phyloP scores from a whole-genome alignment of 1,140 invertebrate genomes.

The Drosophila seguyi region DNA sequence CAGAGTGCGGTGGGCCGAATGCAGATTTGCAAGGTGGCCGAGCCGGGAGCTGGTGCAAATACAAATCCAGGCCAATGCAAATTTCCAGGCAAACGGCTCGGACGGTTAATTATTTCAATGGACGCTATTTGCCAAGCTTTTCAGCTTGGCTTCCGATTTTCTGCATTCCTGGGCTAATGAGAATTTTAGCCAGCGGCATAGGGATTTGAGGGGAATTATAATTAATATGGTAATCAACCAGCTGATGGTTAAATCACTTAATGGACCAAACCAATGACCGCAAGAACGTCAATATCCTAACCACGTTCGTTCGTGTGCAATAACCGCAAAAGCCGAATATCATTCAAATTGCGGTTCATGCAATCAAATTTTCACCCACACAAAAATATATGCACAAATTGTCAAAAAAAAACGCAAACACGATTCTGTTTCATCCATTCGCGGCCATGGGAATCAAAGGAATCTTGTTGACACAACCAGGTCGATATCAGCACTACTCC shows the following conservation, averaged over 20 bases:
- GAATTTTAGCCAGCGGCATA: slow-evolving; percentile 30
- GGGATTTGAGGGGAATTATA: slow-evolving; percentile 16
- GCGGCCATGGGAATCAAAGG: slow-evolving; percentile 28
- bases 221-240: slow-evolving; percentile 46
- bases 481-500: background rate
- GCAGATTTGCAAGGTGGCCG: slow-evolving; percentile 46
- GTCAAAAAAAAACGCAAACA: slow-evolving; percentile 32
- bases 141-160: slow-evolving; percentile 60
- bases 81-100: slow-evolving; percentile 31
- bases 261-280: slow-evolving; percentile 36
- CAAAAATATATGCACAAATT: slow-evolving; percentile 23
- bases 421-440: slow-evolving; percentile 41
- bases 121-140: slow-evolving; percentile 62
- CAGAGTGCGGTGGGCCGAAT: slow-evolving; percentile 47
- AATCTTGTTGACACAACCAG: slow-evolving; percentile 43
- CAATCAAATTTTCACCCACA: slow-evolving; percentile 59
- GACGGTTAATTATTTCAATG: slow-evolving; percentile 77
- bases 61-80: slow-evolving; percentile 50
- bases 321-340: slow-evolving; percentile 67
- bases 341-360: slow-evolving; percentile 73
- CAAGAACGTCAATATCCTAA: slow-evolving; percentile 27
- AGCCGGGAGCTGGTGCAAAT: slow-evolving; percentile 3
- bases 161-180: slow-evolving; percentile 66
- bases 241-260: slow-evolving; percentile 40
- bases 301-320: slow-evolving; percentile 29